phyloP scores from a whole-genome alignment of 2,888 invertebrate species.

The Pomacea canaliculata region DNA sequence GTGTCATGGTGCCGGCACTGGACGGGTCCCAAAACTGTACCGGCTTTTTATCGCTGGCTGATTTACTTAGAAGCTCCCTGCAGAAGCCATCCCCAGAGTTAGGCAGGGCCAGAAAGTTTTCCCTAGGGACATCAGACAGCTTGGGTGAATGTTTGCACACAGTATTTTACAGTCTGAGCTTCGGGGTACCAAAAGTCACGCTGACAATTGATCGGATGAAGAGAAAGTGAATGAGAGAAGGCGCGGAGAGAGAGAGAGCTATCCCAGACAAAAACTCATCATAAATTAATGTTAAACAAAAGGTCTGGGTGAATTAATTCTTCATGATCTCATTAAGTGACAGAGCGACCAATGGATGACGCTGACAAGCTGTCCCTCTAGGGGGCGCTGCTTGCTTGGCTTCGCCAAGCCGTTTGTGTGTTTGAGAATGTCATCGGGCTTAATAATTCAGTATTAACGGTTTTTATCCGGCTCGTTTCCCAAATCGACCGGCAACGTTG shows the following conservation, averaged over 20 bases:
- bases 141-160: conserved; percentile 21
- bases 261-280: conserved; percentile 17
- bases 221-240: conserved; percentile 1
- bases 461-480: conserved; percentile 8
- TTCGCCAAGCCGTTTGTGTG: conserved; percentile 6
- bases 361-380: conserved; percentile 17
- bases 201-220: conserved; percentile 24
- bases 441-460: conserved; percentile 29
- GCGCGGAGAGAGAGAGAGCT: too few relatives aligned
- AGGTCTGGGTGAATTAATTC: conserved; percentile 27
- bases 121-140: not conserved
- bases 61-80: conserved; percentile 15
- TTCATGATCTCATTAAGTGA: conserved; percentile 29
- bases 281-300: conserved; percentile 29
- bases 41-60: conserved; percentile 7
- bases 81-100: too few relatives aligned
- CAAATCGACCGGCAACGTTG: conserved; percentile 10
- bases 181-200: conserved; percentile 20
- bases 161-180: conserved; percentile 20
- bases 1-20: not conserved
- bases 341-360: conserved; percentile 22
- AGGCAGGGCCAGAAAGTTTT: too few relatives aligned
- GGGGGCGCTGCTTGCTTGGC: conserved; percentile 12
- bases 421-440: conserved; percentile 24
- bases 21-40: conserved; percentile 13